Evolutionary conservation across 53 echinoderm and acorn worm species (phyloP).

Genomic region (Henricia sp.): DNA sequence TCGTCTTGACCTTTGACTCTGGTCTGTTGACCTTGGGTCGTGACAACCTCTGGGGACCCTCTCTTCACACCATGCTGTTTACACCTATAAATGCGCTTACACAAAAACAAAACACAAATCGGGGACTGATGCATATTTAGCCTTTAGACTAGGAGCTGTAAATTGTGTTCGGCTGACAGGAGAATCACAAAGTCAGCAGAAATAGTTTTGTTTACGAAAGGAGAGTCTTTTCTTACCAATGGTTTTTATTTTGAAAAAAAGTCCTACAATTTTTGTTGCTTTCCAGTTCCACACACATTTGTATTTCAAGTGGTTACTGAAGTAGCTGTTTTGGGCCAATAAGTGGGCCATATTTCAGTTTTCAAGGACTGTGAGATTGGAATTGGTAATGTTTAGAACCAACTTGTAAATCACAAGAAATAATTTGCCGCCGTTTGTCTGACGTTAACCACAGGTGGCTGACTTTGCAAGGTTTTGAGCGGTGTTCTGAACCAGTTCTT

Average conservation of each 20-base stretch:
- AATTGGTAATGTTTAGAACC: not conserved
- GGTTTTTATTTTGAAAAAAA: not conserved
- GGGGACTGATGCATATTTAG: constrained; percentile 13
- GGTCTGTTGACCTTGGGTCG: constrained; percentile 37
- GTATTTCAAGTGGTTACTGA: constrained; percentile 12
- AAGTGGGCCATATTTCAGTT: constrained; percentile 8
- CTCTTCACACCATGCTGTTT: constrained; percentile 45
- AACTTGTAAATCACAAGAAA: not conserved
- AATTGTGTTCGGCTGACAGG: not conserved
- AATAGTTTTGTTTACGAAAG: constrained; percentile 29
- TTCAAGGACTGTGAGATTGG: not conserved
- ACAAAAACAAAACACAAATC: constrained; percentile 12
- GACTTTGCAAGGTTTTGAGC: not conserved
- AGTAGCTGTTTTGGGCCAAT: not conserved
- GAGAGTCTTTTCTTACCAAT: not conserved
- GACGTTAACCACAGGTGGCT: not conserved
- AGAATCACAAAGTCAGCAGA: constrained; percentile 47
- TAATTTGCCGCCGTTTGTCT: not conserved
- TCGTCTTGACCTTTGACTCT: constrained; percentile 13
- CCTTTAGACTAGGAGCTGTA: constrained; percentile 1
- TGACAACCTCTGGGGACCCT: constrained; percentile 22
- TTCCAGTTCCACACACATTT: too few species aligned
- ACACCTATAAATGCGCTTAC: constrained; percentile 7
- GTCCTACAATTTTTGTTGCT: not conserved
- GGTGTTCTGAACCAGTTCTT: too few species aligned